Conservation (phyloP, 2,113 vertebrate genomes). For the Cariama cristata region DNA sequence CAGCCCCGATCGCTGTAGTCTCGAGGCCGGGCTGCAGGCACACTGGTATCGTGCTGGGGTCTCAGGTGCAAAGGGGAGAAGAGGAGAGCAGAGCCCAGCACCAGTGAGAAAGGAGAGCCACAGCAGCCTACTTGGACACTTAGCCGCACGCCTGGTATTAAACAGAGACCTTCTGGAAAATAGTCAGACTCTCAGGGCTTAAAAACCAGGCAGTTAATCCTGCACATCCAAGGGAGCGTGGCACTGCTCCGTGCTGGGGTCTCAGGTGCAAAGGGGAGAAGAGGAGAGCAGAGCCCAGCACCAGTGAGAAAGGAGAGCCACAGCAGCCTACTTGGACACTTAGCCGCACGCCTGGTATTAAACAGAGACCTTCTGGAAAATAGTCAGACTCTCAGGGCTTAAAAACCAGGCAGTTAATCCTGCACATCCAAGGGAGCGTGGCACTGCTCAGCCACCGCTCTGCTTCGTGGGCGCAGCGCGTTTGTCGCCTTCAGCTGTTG, state of each 20-base stretch:
- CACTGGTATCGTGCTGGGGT: rapidly evolving
- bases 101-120: not conserved
- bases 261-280: not conserved
- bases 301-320: not conserved
- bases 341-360: rapidly evolving
- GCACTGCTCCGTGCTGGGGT: too few relatives aligned
- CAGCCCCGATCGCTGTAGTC: rapidly evolving
- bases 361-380: not conserved
- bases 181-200: not conserved
- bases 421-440: not conserved
- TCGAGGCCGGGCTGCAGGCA: not conserved
- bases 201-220: not conserved
- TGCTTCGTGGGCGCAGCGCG: rapidly evolving
- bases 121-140: not conserved
- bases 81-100: not conserved
- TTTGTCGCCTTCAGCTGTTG: not conserved
- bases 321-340: not conserved
- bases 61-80: not conserved
- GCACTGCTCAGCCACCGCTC: not conserved
- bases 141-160: rapidly evolving
- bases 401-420: not conserved
- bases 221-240: not conserved
- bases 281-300: not conserved
- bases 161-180: not conserved
- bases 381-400: not conserved